A percentile compares a stretch with the other conserved stretches of the same genome.
Conservation (phyloP, 2,113 vertebrate genomes). For the Gymnarchus niloticus region DNA sequence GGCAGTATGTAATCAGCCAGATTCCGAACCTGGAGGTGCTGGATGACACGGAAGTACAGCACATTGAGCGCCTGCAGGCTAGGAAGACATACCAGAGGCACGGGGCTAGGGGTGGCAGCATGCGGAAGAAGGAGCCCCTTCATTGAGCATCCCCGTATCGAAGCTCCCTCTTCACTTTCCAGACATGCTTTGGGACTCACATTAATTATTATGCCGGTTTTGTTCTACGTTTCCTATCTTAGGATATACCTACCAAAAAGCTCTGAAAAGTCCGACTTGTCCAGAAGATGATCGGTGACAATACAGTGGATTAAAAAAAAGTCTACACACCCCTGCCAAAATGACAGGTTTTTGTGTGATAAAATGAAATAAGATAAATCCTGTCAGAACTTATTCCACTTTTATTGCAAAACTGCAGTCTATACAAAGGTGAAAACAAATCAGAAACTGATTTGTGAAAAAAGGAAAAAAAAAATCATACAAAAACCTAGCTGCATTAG, state of each 20-base stretch:
- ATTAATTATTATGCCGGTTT: not conserved
- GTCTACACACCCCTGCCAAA: too few species aligned
- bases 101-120: constrained; percentile 38
- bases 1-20: constrained; percentile 68
- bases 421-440: too few species aligned
- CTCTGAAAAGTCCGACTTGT: not conserved
- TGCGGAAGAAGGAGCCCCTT: constrained; percentile 46
- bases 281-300: not conserved
- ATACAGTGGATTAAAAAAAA: too few species aligned
- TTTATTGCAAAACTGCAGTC: too few species aligned
- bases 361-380: too few species aligned
- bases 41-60: constrained; percentile 64
- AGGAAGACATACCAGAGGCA: constrained; percentile 57
- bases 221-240: not conserved
- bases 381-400: too few species aligned
- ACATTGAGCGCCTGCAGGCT: constrained; percentile 56
- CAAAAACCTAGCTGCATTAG: too few species aligned
- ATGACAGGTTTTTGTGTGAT: too few species aligned
- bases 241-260: not conserved
- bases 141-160: constrained; percentile 24
- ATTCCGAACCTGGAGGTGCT: constrained; percentile 59
- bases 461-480: too few species aligned
- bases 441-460: too few species aligned
- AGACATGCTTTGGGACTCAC: not conserved
- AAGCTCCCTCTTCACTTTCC: not conserved